Percentiles rank a stretch among this genome's conserved stretches.
Evolutionary conservation across 2,113 vertebrate species (phyloP).

Genomic region (Glareola pratincola): DNA sequence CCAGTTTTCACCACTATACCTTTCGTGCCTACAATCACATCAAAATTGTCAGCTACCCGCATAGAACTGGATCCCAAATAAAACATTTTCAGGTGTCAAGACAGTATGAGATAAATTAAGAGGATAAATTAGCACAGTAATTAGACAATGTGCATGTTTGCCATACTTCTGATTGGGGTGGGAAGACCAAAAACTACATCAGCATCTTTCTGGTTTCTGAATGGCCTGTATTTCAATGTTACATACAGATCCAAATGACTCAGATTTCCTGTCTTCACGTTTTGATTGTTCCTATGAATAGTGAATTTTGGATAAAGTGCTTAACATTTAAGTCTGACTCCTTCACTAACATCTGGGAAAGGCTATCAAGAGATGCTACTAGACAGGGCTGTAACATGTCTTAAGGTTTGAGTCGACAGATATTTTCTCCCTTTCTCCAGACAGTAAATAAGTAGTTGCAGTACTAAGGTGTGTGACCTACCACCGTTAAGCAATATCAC

Average conservation of each 20-base stretch:
- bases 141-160: neutral
- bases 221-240: neutral
- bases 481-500: neutral
- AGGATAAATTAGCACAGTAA: neutral
- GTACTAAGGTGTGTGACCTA: neutral
- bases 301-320: conserved; percentile 30
- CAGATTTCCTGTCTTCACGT: neutral
- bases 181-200: neutral
- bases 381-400: neutral
- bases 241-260: neutral
- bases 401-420: neutral
- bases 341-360: neutral
- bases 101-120: neutral
- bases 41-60: neutral
- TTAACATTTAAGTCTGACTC: neutral
- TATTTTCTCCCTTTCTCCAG: neutral
- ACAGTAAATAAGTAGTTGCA: neutral
- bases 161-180: neutral
- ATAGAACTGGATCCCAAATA: neutral
- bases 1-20: neutral
- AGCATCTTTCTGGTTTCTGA: neutral
- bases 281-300: neutral
- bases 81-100: neutral
- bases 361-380: neutral
- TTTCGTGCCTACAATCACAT: neutral